Evolutionary conservation across 2,113 vertebrate species (phyloP), one percentile per base, ranked within the genome.

Genomic region (Pitta sordida): DNA sequence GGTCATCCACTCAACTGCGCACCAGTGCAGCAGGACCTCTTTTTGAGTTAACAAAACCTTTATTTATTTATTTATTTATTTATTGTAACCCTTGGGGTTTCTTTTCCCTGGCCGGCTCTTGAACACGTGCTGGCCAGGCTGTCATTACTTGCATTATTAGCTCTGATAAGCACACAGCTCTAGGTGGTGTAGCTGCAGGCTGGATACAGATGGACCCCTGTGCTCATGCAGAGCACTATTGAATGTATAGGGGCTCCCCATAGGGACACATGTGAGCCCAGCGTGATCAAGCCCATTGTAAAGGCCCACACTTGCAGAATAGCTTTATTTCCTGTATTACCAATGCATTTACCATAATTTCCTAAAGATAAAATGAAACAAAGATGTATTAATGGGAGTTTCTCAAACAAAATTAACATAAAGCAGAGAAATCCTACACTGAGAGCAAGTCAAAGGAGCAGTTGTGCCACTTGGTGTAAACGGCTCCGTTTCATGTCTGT

Each of bases 131-230:
- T 91, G 90, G 95, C 46, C 94, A 95, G 92, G 88, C 95, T 96
- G 96, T 96, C 90, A 91, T 43, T 83, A 14, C 90, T 48, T 48
- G 83, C 86, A 83, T 96, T 94, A 91, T 95, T 88, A 95, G 88
- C 93, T 93, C 41, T 77, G 90, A n/a, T 91, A 53, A 91, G 92
- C 91, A 82, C 82, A 83, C 59, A 96, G 90, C 95, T 96, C 86
- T 91, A 96, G 88, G 95, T 90, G 95, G 95, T 93, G 88, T 95
- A 93, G 96, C 96, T 95, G 88, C 88, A 96, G 93, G 93, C 92
- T 81, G 86, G 53, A n/a, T 90, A 93, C 95, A 96, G 96, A 96
- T 96, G 96, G 92, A 93, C 37, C 82, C 81, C 88, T 2, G 32
- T 4, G 79, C 75, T 91, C 95, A 93, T 1, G 80, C 93, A 93